Percentiles rank a stretch among this genome's conserved stretches.
Conservation (phyloP, 92 coral and sea anemone species). For the Porites lobata region DNA sequence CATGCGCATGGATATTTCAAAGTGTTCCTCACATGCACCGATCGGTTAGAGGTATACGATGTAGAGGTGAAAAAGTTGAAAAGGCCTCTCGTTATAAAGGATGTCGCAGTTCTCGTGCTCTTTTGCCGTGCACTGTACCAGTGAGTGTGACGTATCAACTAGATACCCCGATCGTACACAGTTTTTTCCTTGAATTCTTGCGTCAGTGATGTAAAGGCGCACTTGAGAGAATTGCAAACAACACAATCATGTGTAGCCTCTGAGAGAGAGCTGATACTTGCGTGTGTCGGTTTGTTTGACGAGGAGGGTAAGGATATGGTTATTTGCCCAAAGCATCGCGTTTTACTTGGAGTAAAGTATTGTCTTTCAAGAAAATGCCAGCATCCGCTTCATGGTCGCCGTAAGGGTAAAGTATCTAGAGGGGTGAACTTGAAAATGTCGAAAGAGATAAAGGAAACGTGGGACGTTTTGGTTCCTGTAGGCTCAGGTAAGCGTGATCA, state of each 20-base stretch:
- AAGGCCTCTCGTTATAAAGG: too few relatives aligned
- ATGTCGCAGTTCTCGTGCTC: too few relatives aligned
- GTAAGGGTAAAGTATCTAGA: constrained; percentile 15
- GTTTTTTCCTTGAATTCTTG: constrained; percentile 1
- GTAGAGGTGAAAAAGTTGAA: too few relatives aligned
- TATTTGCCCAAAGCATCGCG: constrained; percentile 41
- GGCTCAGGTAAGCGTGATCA: constrained; percentile 33
- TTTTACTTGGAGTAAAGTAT: constrained; percentile 12
- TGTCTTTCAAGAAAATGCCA: constrained; percentile 12
- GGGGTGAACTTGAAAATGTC: constrained; percentile 16
- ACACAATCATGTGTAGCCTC: constrained; percentile 28
- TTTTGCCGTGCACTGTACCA: too few relatives aligned
- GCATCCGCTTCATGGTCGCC: constrained; percentile 30
- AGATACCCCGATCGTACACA: too few relatives aligned
- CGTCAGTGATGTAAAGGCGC: constrained; percentile 20
- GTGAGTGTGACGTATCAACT: too few relatives aligned
- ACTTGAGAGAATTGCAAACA: constrained; percentile 1
- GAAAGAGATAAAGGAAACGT: constrained; percentile 24
- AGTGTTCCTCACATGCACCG: too few relatives aligned
- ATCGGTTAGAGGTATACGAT: too few relatives aligned
- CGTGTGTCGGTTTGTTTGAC: constrained; percentile 20
- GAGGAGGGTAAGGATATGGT: constrained; percentile 19
- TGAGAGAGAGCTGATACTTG: constrained; percentile 19
- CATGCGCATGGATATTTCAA: too few relatives aligned
- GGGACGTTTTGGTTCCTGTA: constrained; percentile 32